phyloP scores from a whole-genome alignment of 37 sponge, comb jelly and placozoan species.

The Spongilla lacustris region DNA sequence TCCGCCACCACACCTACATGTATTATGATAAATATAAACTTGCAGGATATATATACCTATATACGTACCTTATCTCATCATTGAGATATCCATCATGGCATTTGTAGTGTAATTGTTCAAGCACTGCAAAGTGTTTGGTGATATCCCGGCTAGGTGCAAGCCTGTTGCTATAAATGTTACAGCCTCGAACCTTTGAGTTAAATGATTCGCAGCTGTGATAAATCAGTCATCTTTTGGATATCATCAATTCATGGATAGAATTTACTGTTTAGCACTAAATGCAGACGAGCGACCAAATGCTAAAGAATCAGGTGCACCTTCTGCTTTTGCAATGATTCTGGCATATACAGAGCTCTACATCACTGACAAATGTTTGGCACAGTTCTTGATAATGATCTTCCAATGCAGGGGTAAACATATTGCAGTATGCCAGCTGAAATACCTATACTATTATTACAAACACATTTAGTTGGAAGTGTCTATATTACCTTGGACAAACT shows the following conservation, averaged over 20 bases:
- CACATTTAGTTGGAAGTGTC: not conserved
- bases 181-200: not conserved
- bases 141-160: not conserved
- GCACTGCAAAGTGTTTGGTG: not conserved
- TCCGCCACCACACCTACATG: not conserved
- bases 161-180: not conserved
- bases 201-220: not conserved
- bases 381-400: not conserved
- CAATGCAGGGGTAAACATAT: not conserved
- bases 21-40: not conserved
- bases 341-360: not conserved
- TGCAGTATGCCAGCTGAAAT: constrained; percentile 7
- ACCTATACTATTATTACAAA: not conserved
- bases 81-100: not conserved
- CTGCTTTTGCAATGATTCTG: constrained; percentile 12
- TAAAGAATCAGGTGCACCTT: constrained; percentile 31
- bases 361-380: constrained; percentile 10
- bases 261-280: constrained; percentile 37
- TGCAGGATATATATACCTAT: not conserved
- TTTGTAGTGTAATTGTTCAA: not conserved
- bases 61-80: not conserved
- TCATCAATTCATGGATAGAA: not conserved
- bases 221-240: not conserved
- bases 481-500: constrained; percentile 8
- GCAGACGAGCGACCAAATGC: constrained; percentile 27